These are phyloP conservation scores for Amphimedon queenslandica DNA, from an alignment of 37 sponge, comb jelly and placozoan genomes.

Conservation along the genomic window DNA sequence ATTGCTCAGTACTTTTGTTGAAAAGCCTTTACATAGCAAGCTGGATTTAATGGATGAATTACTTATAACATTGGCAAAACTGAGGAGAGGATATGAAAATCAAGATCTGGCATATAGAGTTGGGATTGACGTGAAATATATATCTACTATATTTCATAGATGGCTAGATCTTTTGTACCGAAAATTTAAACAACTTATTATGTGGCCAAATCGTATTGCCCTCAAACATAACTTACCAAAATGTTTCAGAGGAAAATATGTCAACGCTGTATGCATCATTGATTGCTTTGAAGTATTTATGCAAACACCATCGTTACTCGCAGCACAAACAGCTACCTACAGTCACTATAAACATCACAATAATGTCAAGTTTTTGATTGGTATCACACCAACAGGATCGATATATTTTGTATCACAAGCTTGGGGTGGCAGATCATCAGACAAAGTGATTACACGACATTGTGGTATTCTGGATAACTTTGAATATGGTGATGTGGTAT, in stretches of 20 bases:
- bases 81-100: background rate
- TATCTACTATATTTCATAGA: slow-evolving; percentile 5
- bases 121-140: background rate
- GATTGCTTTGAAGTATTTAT: slow-evolving; percentile 31
- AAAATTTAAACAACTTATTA: slow-evolving; percentile 1
- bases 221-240: background rate
- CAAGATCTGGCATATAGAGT: slow-evolving; percentile 6
- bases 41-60: slow-evolving; percentile 2
- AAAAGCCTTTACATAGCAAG: background rate
- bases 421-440: slow-evolving; percentile 39
- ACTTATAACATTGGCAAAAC: background rate
- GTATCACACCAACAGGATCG: slow-evolving; percentile 17
- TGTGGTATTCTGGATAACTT: slow-evolving; percentile 21
- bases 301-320: slow-evolving; percentile 19
- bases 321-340: slow-evolving; percentile 14
- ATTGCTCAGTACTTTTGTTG: background rate
- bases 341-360: slow-evolving; percentile 39
- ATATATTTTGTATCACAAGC: slow-evolving; percentile 23
- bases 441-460: slow-evolving; percentile 16
- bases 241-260: slow-evolving; percentile 1
- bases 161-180: slow-evolving; percentile 1
- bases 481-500: slow-evolving; percentile 9
- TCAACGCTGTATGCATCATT: slow-evolving; percentile 15
- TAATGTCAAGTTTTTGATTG: slow-evolving; percentile 37
- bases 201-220: background rate